Base-by-base conservation (phyloP, 2,113 vertebrate genomes). In the Chloropsis hardwickii region DNA sequence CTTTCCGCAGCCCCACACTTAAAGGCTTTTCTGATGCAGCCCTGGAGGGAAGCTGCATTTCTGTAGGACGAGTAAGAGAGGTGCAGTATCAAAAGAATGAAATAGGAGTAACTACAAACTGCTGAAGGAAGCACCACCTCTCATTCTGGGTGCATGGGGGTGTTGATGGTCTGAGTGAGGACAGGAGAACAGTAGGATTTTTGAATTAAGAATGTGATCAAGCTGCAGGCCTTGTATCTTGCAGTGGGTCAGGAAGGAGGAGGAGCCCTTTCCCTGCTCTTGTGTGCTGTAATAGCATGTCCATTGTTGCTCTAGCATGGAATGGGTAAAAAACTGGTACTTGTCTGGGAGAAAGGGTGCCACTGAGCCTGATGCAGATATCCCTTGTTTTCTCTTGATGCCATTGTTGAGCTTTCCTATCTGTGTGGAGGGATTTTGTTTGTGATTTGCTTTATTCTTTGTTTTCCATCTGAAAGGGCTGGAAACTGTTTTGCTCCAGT, bases 381-480 rank as follows among this genome's bases (percentile, higher is more conserved):
- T 81, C 72, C 25, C 57, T 24, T 81, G 0, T 87, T 92, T 85
- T 54, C 21, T 24, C 44, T 90, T 62, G 20, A 56, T 35, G 85
- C 47, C 54, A 27, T 62, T 93, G 87, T 54, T 81, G 27, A 81
- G 47, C 74, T 87, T 90, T 81, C 60, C 67, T 88, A 9, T 70
- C 90, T 86, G 14, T 44, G 21, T 48, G 71, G 79, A 84, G 51
- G 31, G 33, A 10, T 2, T 77, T 85, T 82, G 66, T 88, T 88
- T 69, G 45, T 70, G 62, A 28, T 73, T 82, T 82, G 58, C 60
- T 94, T 90, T 83, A 48, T 65, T 73, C 87, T 83, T 82, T 85
- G 83, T 81, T 94, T 94, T 81, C 61, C 57, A 18, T 58, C 48
- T 47, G 85, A 88, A 96, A 86, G 70, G 48, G 23, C 79, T 94